Evolutionary conservation across 2,113 vertebrate genomes (phyloP).

Genomic region (Eulemur macaco): DNA sequence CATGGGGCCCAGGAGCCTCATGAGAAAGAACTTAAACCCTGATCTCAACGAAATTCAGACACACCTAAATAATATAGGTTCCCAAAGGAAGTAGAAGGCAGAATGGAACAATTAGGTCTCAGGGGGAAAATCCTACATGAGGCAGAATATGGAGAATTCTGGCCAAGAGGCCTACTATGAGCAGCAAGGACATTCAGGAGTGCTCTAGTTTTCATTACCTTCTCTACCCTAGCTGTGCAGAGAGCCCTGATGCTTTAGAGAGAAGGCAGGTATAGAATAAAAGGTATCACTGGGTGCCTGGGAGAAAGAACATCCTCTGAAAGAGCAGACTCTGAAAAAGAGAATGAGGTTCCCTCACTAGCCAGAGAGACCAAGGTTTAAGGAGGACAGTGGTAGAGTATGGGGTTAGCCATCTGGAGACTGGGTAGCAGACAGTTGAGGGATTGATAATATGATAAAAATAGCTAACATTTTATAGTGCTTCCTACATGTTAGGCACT

Average conservation of each 20-base stretch:
- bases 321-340: conserved; percentile 16
- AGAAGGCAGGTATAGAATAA: background rate
- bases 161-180: background rate
- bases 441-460: conserved; percentile 9
- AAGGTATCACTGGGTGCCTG: background rate
- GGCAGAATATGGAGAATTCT: conserved; percentile 3
- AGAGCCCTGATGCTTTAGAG: background rate
- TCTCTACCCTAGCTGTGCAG: background rate
- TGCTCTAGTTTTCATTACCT: background rate
- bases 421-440: background rate
- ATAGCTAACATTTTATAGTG: background rate
- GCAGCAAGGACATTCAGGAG: background rate
- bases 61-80: background rate
- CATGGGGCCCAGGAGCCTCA: background rate
- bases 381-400: background rate
- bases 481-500: background rate
- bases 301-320: conserved; percentile 1
- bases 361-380: background rate
- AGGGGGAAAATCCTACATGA: background rate
- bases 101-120: background rate
- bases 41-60: conserved; percentile 4
- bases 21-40: background rate
- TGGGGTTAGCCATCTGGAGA: background rate
- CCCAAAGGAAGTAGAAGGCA: background rate
- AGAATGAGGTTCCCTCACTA: conserved; percentile 14